Evolutionary conservation across 2,113 vertebrate genomes (phyloP), one percentile per base, ranked within the genome.

Genomic region (Myiozetetes cayanensis): DNA sequence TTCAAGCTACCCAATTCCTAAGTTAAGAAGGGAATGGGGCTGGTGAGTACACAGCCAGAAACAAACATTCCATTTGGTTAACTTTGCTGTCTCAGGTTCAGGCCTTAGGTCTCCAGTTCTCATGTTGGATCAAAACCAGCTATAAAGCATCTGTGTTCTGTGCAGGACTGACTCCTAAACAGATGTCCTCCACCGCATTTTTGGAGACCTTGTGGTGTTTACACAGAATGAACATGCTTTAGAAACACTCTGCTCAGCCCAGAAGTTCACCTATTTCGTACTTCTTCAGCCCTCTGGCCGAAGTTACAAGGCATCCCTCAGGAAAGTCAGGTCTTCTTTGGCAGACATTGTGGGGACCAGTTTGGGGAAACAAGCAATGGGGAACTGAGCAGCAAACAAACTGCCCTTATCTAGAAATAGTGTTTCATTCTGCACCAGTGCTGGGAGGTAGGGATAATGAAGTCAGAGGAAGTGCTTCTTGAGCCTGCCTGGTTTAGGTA

Each of bases 31-130:
- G 83, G 90, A 96, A 87, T 1, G 0, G 33, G 72, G 35, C 82
- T 88, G 74, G 62, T 74, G 83, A 93, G 37, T 4, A 1, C 3
- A 2, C 41, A 92, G 70, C 74, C 63, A 66, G 87, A 94, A 94
- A 94, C 89, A 96, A 94, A 92, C 95, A 95, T 96, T 97, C 93
- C 87, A 90, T 87, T 85, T 9, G 15, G 84, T 77, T 93, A 97
- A 96, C 65, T 94, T 92, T 88, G 83, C 71, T 83, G 63, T 41
- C 28, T 75, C 65, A 85, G 73, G 92, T 94, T 95, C 88, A 87
- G 58, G 27, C 75, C 66, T 87, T 62, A 85, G 41, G 12, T 53
- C 86, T 89, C 41, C 37, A 50, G 8, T 81, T 91, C 66, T 84
- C 58, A 52, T 14, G 22, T 28, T 93, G 77, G 39, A 84, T 68